Evolutionary conservation across 2,113 vertebrate species (phyloP), one percentile per base, ranked within the genome.

Genomic region (Ovis canadensis): DNA sequence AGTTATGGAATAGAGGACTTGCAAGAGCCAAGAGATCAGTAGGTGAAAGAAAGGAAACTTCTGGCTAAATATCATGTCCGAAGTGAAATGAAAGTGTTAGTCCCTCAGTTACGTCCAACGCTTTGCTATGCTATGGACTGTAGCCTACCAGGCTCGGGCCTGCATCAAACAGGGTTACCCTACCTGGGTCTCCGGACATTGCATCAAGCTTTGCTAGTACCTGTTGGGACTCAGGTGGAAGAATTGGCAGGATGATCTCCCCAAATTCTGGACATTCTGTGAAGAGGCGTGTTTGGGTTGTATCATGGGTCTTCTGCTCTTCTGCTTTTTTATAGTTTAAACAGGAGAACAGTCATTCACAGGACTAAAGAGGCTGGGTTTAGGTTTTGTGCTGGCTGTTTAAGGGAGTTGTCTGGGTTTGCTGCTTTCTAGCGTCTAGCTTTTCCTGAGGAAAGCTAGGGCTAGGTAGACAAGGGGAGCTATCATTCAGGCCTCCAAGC

Each of bases 61-160:
- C 31, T 25, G 33, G 55, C 19, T 87, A 74, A 96, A 77, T n/a
- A 43, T 15, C 19, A 81, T 2, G 23, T 77, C 2, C 25, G 1
- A 77, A 77, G 71, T 77, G 40, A 77, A 43, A 6, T 25, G 12
- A 77, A 43, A 77, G 71, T 27, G 71, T 77, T 43, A 27, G 40
- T 27, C 1, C 12, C 71, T 77, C 40, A 77, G 40, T 36, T 25
- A 43, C 2, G 12, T 27, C 71, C 0, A 1, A 43, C 0, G 3
- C 71, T 43, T 77, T 77, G 23, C 40, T 43, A 27, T 27, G 21
- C 40, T 77, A 4, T 43, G 71, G 40, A 43, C 71, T 77, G 71
- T 27, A 36, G n/a, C 67, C n/a, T 23, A 19, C 3, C 67, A 40
- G 64, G 33, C 33, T 67, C 0, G 4, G 16, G 31, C 29, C 29